Evolutionary conservation across 1,140 invertebrate species (phyloP).

Genomic region (Ooceraea biroi): DNA sequence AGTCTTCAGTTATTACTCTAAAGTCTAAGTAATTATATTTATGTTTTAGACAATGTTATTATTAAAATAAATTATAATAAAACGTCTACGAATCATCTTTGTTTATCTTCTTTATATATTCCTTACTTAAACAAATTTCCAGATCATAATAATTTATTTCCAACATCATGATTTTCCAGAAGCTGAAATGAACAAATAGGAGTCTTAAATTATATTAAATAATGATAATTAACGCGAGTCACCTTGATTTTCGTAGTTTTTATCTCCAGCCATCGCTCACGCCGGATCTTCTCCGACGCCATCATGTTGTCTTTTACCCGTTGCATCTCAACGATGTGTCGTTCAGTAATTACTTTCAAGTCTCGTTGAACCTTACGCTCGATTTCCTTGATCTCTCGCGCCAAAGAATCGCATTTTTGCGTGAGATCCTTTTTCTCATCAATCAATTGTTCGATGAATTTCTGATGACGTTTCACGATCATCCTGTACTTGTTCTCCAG

Average conservation of each 20-base stretch:
- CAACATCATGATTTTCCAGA: neutral
- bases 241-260: constrained; percentile 92
- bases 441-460: constrained; percentile 90
- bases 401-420: constrained; percentile 89
- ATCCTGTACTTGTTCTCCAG: constrained; percentile 90
- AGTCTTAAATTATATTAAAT: constrained; percentile 20
- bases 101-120: neutral
- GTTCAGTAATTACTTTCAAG: constrained; percentile 88
- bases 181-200: neutral
- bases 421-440: constrained; percentile 89
- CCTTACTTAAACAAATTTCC: neutral
- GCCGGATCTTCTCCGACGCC: constrained; percentile 89
- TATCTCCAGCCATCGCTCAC: constrained; percentile 90
- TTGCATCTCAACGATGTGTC: constrained; percentile 89
- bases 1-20: neutral
- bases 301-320: constrained; percentile 88
- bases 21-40: neutral
- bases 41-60: neutral
- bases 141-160: neutral
- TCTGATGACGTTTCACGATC: constrained; percentile 89
- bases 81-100: neutral
- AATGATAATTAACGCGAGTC: constrained; percentile 12
- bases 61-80: neutral
- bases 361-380: constrained; percentile 86
- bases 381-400: constrained; percentile 86